A percentile compares a stretch with the other conserved stretches of the same genome.
Conservation (phyloP, 1,140 invertebrate species). For the Aphis craccivora region DNA sequence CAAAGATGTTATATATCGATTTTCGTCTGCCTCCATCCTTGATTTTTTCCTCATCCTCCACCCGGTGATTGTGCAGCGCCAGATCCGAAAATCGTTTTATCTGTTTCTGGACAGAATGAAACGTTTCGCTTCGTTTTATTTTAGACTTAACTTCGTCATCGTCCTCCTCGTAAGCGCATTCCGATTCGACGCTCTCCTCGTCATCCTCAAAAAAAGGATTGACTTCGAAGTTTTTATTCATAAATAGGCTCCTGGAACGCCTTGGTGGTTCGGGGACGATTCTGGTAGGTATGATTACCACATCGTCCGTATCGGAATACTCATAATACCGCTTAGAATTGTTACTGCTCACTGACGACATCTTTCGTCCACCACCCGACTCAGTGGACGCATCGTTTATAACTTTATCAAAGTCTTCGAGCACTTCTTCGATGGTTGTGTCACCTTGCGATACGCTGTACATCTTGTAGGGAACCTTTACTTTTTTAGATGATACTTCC, state of each 20-base stretch:
- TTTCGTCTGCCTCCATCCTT: constrained; percentile 60
- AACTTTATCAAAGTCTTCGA: constrained; percentile 83
- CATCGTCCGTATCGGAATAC: constrained; percentile 63
- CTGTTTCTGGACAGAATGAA: constrained; percentile 64
- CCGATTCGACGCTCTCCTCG: constrained; percentile 73
- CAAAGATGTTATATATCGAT: constrained; percentile 34
- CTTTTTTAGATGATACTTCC: constrained; percentile 3
- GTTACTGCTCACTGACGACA: constrained; percentile 69
- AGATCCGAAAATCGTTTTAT: constrained; percentile 65
- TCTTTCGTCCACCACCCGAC: background rate
- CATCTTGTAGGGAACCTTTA: constrained; percentile 63
- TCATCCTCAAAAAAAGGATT: constrained; percentile 71
- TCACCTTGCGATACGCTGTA: constrained; percentile 65
- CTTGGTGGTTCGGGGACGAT: constrained; percentile 71
- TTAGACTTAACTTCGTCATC: constrained; percentile 7
- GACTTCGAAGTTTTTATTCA: constrained; percentile 64
- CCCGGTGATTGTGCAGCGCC: constrained; percentile 65
- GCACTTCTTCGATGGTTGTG: constrained; percentile 86
- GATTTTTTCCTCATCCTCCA: constrained; percentile 60
- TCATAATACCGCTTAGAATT: constrained; percentile 63
- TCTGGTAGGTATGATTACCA: constrained; percentile 71
- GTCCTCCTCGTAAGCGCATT: constrained; percentile 62
- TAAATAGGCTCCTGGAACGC: constrained; percentile 67
- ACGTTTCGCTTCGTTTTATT: constrained; percentile 66
- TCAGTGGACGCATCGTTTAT: constrained; percentile 74